These are phyloP conservation scores for Polypedilum pembai DNA, from an alignment of 1,140 invertebrate species.

Conservation along the genomic window DNA sequence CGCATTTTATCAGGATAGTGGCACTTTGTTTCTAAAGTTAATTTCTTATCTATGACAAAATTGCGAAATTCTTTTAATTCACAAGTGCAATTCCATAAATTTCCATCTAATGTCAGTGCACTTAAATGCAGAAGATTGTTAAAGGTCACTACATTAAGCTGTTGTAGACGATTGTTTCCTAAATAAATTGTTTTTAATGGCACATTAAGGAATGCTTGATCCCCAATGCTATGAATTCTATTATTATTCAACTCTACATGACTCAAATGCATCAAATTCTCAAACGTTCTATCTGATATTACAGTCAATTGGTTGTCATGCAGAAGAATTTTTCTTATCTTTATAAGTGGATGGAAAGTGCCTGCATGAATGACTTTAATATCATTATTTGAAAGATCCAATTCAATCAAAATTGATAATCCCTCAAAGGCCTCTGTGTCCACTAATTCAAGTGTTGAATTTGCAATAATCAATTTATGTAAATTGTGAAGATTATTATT, in stretches of 20 bases:
- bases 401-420: slow-evolving; percentile 70
- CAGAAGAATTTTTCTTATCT: slow-evolving; percentile 60
- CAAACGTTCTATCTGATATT: slow-evolving; percentile 66
- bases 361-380: slow-evolving; percentile 59
- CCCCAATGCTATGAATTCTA: slow-evolving; percentile 56
- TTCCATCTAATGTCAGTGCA: slow-evolving; percentile 68
- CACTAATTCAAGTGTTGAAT: slow-evolving; percentile 62
- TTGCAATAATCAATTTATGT: slow-evolving; percentile 66
- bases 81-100: slow-evolving; percentile 86
- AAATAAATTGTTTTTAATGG: slow-evolving; percentile 59
- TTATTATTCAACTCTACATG: slow-evolving; percentile 71
- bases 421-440: slow-evolving; percentile 64
- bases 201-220: slow-evolving; percentile 63
- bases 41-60: slow-evolving; percentile 61
- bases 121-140: slow-evolving; percentile 54
- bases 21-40: slow-evolving; percentile 63
- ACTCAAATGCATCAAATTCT: slow-evolving; percentile 63
- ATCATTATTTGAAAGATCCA: slow-evolving; percentile 73
- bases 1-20: slow-evolving; percentile 56
- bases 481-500: slow-evolving; percentile 63
- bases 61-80: slow-evolving; percentile 68
- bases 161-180: slow-evolving; percentile 61
- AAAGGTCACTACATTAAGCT: slow-evolving; percentile 53
- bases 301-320: slow-evolving; percentile 64
- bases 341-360: slow-evolving; percentile 60